Base-by-base conservation (phyloP, 2,888 invertebrate genomes). In the Aricia artaxerxes region DNA sequence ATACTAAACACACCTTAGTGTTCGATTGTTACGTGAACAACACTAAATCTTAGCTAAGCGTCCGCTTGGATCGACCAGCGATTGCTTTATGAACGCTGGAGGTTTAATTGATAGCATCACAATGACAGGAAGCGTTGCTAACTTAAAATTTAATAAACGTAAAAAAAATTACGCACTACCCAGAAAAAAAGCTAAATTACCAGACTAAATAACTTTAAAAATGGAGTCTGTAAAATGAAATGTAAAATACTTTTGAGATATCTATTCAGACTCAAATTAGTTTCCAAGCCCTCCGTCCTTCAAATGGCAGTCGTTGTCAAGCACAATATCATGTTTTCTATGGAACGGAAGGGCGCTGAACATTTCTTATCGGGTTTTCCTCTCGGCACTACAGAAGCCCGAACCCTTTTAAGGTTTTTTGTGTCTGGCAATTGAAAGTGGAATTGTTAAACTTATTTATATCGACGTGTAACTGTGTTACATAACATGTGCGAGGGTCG, bases 401-500 rank as follows among this genome's bases (percentile, higher is more conserved):
- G 16, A 57, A 35, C 35, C 76, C 76, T 53, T 75, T 73, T 75
- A 49, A 53, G 49, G 31, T 44, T 53, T 75, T 75, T 57, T 75
- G 49, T 31, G 53, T n/a, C 35, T 76, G 76, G 76, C 44, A 57
- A 76, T 76, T 57, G 53, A 76, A 57, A 76, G 7, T 57, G 57
- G 76, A 57, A 76, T 76, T 76, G 76, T 76, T 57, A 76, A 76
- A 76, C 35, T 6, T 57, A 57, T 75, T 44, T 49, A 75, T 53
- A 75, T 57, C 35, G 35, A 5, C 13, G 76, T 76, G 76, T 76
- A 57, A 76, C 76, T 53, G 6, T 76, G 11, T 73, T 13, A 49
- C 49, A 49, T 49, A 75, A 49, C 49, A 75, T 49, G 24, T 44
- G 49, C 49, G 5, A 13, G 75, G 49, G 31, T 75, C 49, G 44